These are phyloP conservation scores for Mallateleia sp. DNA, from an alignment of 2,888 invertebrate species.

Conservation along the genomic window DNA sequence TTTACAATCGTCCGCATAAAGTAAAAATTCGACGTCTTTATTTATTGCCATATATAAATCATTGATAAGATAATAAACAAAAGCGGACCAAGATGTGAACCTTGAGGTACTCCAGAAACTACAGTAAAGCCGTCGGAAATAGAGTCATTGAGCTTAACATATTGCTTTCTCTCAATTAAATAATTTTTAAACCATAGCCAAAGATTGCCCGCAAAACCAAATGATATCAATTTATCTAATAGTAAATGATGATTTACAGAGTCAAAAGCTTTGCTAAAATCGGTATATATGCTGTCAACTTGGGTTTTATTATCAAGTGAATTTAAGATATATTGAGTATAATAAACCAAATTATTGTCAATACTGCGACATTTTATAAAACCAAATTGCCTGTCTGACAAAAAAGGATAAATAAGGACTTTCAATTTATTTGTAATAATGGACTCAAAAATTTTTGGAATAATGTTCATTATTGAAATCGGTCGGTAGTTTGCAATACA, in stretches of 20 bases:
- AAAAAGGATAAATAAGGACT: background rate
- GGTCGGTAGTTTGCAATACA: slow-evolving; percentile 3
- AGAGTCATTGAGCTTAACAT: slow-evolving; percentile 4
- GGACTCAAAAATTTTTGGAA: slow-evolving; percentile 18
- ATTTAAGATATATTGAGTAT: background rate
- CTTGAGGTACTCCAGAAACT: slow-evolving; percentile 29
- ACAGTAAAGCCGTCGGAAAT: background rate
- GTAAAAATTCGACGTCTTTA: slow-evolving; percentile 11
- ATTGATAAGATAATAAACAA: slow-evolving; percentile 11
- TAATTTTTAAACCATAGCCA: slow-evolving; percentile 25
- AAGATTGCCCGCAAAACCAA: slow-evolving; percentile 31
- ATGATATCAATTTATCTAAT: background rate
- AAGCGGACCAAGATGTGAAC: slow-evolving; percentile 11
- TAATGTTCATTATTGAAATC: slow-evolving; percentile 14
- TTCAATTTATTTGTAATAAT: slow-evolving; percentile 11
- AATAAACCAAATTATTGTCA: background rate
- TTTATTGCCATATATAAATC: no score
- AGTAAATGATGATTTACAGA: background rate
- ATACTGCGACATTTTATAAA: background rate
- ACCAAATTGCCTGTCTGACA: background rate
- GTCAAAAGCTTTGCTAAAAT: background rate
- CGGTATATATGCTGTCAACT: background rate
- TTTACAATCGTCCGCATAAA: slow-evolving; percentile 28
- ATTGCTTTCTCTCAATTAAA: slow-evolving; percentile 2
- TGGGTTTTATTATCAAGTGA: background rate